Percentiles rank a stretch among this genome's conserved stretches.
Evolutionary conservation across 2,888 invertebrate species (phyloP).

Genomic region (Cetonia aurata): DNA sequence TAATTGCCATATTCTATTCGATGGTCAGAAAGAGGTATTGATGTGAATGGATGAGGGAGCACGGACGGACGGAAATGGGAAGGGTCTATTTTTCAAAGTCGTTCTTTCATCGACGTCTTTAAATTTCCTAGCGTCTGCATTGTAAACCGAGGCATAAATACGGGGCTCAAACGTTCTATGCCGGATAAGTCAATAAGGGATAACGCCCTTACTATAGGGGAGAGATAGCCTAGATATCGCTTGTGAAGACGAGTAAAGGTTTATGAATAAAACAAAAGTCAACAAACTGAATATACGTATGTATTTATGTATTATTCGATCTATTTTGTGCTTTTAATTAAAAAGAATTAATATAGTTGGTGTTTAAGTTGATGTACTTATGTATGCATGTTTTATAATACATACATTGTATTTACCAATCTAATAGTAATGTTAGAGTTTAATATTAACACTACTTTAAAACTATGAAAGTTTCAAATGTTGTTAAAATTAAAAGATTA

Average conservation of each 20-base stretch:
- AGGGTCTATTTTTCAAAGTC: conserved; percentile 55
- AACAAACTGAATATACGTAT: conserved; percentile 58
- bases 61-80: conserved; percentile 55
- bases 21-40: conserved; percentile 51
- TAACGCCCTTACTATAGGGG: conserved; percentile 54
- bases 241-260: conserved; percentile 59
- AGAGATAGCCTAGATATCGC: conserved; percentile 61
- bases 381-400: too few species aligned
- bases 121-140: conserved; percentile 61
- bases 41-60: conserved; percentile 48
- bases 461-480: too few species aligned
- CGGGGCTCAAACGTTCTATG: conserved; percentile 60
- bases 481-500: too few species aligned
- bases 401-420: too few species aligned
- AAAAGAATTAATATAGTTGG: too few species aligned
- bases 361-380: too few species aligned
- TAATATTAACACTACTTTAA: too few species aligned
- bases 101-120: conserved; percentile 62
- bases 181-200: conserved; percentile 66
- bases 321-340: too few species aligned
- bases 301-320: too few species aligned
- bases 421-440: too few species aligned
- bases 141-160: conserved; percentile 64
- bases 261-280: conserved; percentile 69
- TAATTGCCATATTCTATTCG: conserved; percentile 49